These are phyloP conservation scores for Octodon degus DNA, from an alignment of 2,113 vertebrate genomes.

Conservation along the genomic window DNA sequence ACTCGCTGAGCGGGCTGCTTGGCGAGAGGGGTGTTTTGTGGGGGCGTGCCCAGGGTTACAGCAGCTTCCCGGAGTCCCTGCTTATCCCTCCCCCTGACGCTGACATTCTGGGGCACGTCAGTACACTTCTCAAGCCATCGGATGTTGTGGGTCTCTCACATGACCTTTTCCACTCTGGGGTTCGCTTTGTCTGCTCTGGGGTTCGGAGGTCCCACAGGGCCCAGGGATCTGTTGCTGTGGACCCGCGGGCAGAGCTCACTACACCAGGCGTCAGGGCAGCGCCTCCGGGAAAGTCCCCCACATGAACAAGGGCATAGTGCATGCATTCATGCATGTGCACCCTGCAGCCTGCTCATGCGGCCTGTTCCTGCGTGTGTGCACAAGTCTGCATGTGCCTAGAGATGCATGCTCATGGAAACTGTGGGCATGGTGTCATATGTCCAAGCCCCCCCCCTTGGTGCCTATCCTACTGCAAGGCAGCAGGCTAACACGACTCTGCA, in stretches of 20 bases:
- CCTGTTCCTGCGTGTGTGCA: not conserved
- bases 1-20: fast-evolving
- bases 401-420: not conserved
- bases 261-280: no score
- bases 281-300: no score
- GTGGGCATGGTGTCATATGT: not conserved
- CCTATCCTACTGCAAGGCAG: not conserved
- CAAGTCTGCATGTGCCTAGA: not conserved
- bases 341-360: not conserved
- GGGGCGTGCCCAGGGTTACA: not conserved
- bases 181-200: no score
- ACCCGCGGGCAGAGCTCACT: no score
- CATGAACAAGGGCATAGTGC: no score
- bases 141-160: no score
- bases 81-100: not conserved
- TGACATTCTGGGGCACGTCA: not conserved
- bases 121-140: no score
- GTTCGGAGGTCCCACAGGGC: no score
- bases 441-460: not conserved
- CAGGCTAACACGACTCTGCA: not conserved
- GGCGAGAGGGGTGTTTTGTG: not conserved
- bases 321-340: not conserved
- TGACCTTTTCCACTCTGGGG: no score
- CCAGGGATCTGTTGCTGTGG: no score
- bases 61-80: not conserved